phyloP scores from a whole-genome alignment of 2,888 invertebrate species.

The Alcis repandata region DNA sequence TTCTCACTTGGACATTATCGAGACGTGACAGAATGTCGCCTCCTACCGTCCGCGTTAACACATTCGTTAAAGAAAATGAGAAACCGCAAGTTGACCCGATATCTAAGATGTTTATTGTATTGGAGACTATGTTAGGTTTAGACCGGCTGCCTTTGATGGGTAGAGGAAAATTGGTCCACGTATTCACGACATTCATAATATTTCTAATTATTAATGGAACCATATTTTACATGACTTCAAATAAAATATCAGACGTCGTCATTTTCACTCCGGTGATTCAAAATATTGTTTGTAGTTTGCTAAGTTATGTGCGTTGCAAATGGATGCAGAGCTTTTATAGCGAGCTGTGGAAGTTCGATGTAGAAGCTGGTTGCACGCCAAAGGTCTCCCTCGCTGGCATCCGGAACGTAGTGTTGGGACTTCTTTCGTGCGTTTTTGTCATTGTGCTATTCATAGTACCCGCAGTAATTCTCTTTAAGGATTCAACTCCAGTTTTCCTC shows the following conservation, averaged over 20 bases:
- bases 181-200: slow-evolving; percentile 49
- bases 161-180: slow-evolving; percentile 45
- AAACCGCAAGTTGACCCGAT: slow-evolving; percentile 57
- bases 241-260: neutral
- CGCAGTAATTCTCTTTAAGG: slow-evolving; percentile 23
- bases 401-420: slow-evolving; percentile 52
- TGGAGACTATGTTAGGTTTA: slow-evolving; percentile 56
- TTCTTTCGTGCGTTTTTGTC: slow-evolving; percentile 47
- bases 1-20: slow-evolving; percentile 5
- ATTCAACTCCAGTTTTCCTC: slow-evolving; percentile 29
- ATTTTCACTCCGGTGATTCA: slow-evolving; percentile 36
- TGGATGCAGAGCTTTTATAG: slow-evolving; percentile 57
- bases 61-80: slow-evolving; percentile 54
- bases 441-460: slow-evolving; percentile 43
- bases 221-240: neutral
- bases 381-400: slow-evolving; percentile 54
- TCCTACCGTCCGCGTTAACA: slow-evolving; percentile 58
- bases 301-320: slow-evolving; percentile 55
- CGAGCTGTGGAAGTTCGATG: slow-evolving; percentile 63
- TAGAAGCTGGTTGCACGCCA: slow-evolving; percentile 59
- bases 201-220: slow-evolving; percentile 37
- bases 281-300: slow-evolving; percentile 49
- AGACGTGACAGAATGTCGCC: slow-evolving; percentile 53
- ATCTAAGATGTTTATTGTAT: slow-evolving; percentile 59
- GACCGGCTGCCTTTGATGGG: slow-evolving; percentile 56